phyloP scores from a whole-genome alignment of 1,140 invertebrate genomes.

The Calliopsis andreniformis region DNA sequence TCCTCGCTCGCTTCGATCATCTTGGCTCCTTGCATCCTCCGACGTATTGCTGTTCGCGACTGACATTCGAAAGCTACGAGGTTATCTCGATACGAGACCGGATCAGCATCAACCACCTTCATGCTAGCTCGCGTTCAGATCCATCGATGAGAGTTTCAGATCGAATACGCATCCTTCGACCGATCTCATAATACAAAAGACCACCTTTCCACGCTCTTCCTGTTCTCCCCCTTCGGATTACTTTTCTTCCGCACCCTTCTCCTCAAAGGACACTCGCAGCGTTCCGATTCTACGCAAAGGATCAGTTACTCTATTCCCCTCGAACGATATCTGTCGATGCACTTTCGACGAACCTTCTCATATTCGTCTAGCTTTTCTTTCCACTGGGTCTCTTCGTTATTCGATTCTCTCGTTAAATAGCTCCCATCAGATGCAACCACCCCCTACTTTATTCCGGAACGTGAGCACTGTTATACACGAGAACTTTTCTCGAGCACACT shows the following conservation, averaged over 20 bases:
- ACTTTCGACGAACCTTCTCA: background rate
- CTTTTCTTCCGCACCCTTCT: slow-evolving; percentile 18
- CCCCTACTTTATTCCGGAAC: background rate
- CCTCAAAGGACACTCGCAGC: slow-evolving; percentile 26
- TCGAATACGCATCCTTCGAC: slow-evolving; percentile 11
- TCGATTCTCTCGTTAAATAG: background rate
- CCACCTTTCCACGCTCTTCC: background rate
- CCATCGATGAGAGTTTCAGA: slow-evolving; percentile 2
- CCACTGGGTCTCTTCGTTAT: background rate
- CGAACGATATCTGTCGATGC: slow-evolving; percentile 12
- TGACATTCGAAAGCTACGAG: slow-evolving; percentile 10
- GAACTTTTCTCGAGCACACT: background rate
- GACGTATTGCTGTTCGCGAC: background rate
- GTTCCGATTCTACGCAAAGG: background rate
- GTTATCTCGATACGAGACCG: slow-evolving; percentile 3
- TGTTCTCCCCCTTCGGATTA: slow-evolving; percentile 1
- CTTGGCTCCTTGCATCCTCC: slow-evolving; percentile 41
- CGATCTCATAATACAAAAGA: background rate
- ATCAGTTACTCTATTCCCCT: background rate
- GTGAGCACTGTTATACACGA: background rate
- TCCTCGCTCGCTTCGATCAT: slow-evolving; percentile 45
- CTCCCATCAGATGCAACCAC: background rate
- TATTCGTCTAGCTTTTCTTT: background rate
- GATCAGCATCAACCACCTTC: slow-evolving; percentile 4
- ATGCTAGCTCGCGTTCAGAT: background rate